Conservation (phyloP, 2,113 vertebrate genomes). For the Himantopus leucocephalus region DNA sequence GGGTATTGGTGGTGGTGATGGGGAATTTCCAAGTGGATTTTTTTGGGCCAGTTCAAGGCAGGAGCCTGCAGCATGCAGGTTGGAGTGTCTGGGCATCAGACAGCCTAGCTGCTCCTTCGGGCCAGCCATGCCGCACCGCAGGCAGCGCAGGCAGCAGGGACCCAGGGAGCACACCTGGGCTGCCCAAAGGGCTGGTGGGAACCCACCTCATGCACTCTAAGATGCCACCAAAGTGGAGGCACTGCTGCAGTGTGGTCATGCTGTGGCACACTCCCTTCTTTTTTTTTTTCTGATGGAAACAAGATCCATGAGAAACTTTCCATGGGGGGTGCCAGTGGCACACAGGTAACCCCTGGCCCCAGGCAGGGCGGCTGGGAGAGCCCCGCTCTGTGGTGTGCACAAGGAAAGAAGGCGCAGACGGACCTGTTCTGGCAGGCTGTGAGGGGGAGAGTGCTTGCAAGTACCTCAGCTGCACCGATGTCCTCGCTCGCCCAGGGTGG, state of each 20-base stretch:
- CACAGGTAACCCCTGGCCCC: neutral
- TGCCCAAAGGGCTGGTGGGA: neutral
- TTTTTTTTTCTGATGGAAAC: neutral
- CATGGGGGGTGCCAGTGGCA: neutral
- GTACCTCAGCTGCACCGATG: neutral
- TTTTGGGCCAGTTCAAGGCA: neutral
- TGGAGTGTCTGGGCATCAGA: neutral
- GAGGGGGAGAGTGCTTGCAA: neutral
- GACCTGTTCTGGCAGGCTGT: neutral
- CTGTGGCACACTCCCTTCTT: neutral
- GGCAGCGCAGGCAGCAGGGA: neutral
- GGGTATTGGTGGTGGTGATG: too few species aligned
- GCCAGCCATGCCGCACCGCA: accelerated
- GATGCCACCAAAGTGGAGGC: neutral
- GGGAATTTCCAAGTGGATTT: neutral
- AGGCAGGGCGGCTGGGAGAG: neutral
- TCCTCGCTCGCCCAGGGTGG: accelerated
- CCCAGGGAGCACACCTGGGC: neutral
- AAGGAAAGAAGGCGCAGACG: neutral
- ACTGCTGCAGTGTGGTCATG: accelerated
- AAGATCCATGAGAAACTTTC: neutral
- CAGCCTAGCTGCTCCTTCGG: neutral
- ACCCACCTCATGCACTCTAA: accelerated
- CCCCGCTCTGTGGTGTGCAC: accelerated
- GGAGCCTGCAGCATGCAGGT: neutral